These are phyloP conservation scores for Goniozus legneri DNA, from an alignment of 1,140 invertebrate species.

Conservation along the genomic window DNA sequence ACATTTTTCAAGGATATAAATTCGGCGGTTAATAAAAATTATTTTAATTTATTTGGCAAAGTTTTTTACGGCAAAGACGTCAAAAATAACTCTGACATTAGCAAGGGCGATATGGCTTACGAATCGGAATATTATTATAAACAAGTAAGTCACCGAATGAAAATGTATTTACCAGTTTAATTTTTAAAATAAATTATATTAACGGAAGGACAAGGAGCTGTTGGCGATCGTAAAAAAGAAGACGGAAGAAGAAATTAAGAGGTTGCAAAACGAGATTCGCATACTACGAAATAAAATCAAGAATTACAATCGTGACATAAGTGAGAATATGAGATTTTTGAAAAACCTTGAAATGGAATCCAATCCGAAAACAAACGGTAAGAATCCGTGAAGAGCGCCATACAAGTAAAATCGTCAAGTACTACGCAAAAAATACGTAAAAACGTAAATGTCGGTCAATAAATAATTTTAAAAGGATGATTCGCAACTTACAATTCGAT, in stretches of 20 bases:
- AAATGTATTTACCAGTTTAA: background rate
- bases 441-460: too few species aligned
- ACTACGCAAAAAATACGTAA: too few species aligned
- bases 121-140: conserved; percentile 33
- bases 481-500: too few species aligned
- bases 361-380: too few species aligned
- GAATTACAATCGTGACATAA: conserved; percentile 31
- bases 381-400: too few species aligned
- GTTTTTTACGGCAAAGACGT: background rate
- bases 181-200: background rate
- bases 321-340: conserved; percentile 31
- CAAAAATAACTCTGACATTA: background rate
- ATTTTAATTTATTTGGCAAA: background rate
- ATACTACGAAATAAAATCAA: conserved; percentile 29
- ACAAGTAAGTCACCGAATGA: conserved; percentile 15
- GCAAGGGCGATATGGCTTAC: conserved; percentile 14
- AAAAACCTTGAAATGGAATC: conserved; percentile 24
- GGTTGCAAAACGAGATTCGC: conserved; percentile 27
- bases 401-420: too few species aligned
- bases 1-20: background rate
- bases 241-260: conserved; percentile 28
- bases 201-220: conserved; percentile 25
- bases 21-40: background rate
- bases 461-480: too few species aligned
- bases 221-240: conserved; percentile 26